Conservation (phyloP, 2,113 vertebrate genomes). For the Hippocampus zosterae region DNA sequence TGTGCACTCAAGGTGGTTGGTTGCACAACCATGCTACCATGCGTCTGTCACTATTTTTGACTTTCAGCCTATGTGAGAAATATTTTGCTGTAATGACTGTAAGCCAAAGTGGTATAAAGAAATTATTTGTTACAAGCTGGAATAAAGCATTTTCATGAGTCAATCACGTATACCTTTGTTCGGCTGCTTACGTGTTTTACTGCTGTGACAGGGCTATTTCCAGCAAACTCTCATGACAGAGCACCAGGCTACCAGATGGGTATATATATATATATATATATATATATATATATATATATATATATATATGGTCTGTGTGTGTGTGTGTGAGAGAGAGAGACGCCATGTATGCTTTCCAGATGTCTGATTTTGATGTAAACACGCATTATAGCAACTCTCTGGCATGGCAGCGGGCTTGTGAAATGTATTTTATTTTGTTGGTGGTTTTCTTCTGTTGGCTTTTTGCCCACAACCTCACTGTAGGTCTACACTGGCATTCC, state of each 20-base stretch:
- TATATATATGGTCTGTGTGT: constrained; percentile 14
- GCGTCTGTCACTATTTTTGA: constrained; percentile 14
- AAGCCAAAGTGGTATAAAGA: not conserved
- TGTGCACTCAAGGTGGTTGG: constrained; percentile 37
- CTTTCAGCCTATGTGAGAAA: constrained; percentile 16
- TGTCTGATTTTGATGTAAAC: constrained; percentile 45
- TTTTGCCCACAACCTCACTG: not conserved
- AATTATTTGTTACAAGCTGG: constrained; percentile 14
- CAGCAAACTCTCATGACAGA: constrained; percentile 38
- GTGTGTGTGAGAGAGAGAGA: constrained; percentile 6
- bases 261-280: constrained; percentile 29
- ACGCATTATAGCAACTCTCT: constrained; percentile 3
- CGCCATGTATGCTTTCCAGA: constrained; percentile 52
- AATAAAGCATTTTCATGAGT: not conserved
- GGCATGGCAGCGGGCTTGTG: not conserved
- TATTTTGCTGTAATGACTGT: constrained; percentile 9
- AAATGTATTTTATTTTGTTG: not conserved
- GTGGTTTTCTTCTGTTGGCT: not conserved
- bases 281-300: constrained; percentile 32
- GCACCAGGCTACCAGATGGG: constrained; percentile 37
- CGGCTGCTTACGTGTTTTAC: constrained; percentile 15
- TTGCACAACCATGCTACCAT: constrained; percentile 28
- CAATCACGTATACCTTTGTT: not conserved
- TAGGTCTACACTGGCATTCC: not conserved
- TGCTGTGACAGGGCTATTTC: constrained; percentile 22